Percentiles rank a stretch among this genome's conserved stretches.
Evolutionary conservation across 2,888 invertebrate species (phyloP).

Genomic region (Automeris io): DNA sequence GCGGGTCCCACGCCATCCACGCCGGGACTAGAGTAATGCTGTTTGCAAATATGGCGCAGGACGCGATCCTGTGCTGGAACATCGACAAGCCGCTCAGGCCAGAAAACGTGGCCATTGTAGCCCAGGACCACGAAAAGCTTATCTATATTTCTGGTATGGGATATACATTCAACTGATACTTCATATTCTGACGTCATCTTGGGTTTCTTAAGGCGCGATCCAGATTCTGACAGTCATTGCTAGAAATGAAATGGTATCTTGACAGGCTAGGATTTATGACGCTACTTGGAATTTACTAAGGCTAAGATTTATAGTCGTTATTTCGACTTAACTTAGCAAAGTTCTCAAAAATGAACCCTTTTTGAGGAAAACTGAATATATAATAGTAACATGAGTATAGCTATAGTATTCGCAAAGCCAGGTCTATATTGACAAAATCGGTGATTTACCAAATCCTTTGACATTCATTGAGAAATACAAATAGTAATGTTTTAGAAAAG

Average conservation of each 20-base stretch:
- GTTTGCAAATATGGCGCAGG: slow-evolving; percentile 82
- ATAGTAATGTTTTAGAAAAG: no score
- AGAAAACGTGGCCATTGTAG: slow-evolving; percentile 75
- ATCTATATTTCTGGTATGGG: slow-evolving; percentile 79
- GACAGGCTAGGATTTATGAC: neutral
- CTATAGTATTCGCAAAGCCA: no score
- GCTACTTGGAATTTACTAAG: neutral
- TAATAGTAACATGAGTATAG: no score
- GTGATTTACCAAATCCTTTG: no score
- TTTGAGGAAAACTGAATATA: no score
- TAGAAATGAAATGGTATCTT: neutral
- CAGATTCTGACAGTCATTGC: neutral
- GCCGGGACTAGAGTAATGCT: slow-evolving; percentile 78
- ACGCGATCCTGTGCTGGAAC: slow-evolving; percentile 88
- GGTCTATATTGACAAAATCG: no score
- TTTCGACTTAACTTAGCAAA: no score
- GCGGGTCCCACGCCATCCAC: slow-evolving; percentile 83
- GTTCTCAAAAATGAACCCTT: no score
- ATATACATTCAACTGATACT: neutral
- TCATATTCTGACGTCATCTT: neutral
- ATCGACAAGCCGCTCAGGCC: slow-evolving; percentile 67
- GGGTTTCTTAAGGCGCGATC: no score
- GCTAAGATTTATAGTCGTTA: no score
- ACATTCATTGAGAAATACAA: no score
- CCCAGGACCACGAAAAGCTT: slow-evolving; percentile 78